Conservation (phyloP, 2,888 invertebrate species). For the Chalcis sispes region DNA sequence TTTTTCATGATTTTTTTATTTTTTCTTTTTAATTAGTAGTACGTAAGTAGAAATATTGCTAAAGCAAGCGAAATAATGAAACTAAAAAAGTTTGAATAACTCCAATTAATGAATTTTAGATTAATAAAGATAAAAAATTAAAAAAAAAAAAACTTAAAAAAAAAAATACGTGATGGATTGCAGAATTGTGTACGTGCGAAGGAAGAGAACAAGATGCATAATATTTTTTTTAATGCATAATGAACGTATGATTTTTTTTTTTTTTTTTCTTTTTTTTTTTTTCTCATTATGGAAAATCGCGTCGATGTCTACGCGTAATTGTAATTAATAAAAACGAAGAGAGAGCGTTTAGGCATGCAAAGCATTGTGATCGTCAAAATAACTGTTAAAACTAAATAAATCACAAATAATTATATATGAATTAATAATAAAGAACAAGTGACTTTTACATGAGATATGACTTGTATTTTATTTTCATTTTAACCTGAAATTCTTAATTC, state of each 20-base stretch:
- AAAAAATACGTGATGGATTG: constrained; percentile 3
- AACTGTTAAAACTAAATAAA: constrained; percentile 50
- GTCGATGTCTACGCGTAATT: constrained; percentile 17
- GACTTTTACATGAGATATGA: constrained; percentile 58
- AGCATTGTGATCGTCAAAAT: constrained; percentile 52
- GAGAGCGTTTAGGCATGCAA: constrained; percentile 32
- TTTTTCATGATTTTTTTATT: too few relatives aligned
- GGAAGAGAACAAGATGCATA: constrained; percentile 35
- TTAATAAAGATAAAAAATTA: constrained; percentile 6
- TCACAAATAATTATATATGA: constrained; percentile 50
- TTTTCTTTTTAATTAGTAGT: constrained; percentile 31
- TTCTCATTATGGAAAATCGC: constrained; percentile 16
- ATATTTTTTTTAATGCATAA: constrained; percentile 31
- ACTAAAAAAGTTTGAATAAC: constrained; percentile 12
- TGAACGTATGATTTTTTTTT: constrained; percentile 4
- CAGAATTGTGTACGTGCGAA: constrained; percentile 47
- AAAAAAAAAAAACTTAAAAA: constrained; percentile 11
- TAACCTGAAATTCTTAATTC: constrained; percentile 47
- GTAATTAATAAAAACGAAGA: constrained; percentile 33
- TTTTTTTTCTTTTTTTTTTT: constrained; percentile 25
- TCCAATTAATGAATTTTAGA: constrained; percentile 13
- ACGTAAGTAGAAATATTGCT: constrained; percentile 19
- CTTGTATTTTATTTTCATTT: constrained; percentile 51
- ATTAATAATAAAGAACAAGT: constrained; percentile 57
- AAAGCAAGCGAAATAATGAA: constrained; percentile 6